A percentile compares a stretch with the other conserved stretches of the same genome.
phyloP scores from a whole-genome alignment of 2,113 vertebrate genomes.

The Chamaea fasciata region DNA sequence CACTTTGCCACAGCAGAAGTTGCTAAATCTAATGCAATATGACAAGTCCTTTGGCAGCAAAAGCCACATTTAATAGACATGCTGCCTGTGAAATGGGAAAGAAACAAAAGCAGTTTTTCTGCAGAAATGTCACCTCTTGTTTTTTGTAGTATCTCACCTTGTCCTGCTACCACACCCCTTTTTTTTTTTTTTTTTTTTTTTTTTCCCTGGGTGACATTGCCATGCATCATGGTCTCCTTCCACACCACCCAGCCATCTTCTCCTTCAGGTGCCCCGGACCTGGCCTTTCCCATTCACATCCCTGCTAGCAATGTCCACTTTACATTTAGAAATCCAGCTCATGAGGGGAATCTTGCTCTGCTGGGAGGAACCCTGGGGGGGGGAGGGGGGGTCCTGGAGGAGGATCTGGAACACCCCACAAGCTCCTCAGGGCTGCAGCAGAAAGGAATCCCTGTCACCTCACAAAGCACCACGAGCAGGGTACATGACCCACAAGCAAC shows the following conservation, averaged over 20 bases:
- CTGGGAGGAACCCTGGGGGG: not conserved
- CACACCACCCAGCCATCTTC: not conserved
- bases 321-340: not conserved
- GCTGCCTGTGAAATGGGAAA: conserved; percentile 58
- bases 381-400: rapidly evolving
- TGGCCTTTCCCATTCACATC: not conserved
- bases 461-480: not conserved
- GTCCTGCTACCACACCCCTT: not conserved
- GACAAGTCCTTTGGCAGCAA: conserved; percentile 73
- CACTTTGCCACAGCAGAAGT: conserved; percentile 70
- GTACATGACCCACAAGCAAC: rapidly evolving
- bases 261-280: rapidly evolving
- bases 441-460: not conserved
- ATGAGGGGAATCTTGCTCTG: not conserved
- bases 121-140: not conserved
- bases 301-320: not conserved
- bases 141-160: not conserved
- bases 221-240: rapidly evolving
- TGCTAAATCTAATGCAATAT: conserved; percentile 74
- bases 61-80: conserved; percentile 67
- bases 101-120: conserved; percentile 31
- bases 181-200: not conserved
- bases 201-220: not conserved
- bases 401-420: not conserved
- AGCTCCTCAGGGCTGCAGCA: not conserved